Evolutionary conservation across 2,797 vertebrate genomes (phyloP).

Genomic region (Psittacula derbiana): DNA sequence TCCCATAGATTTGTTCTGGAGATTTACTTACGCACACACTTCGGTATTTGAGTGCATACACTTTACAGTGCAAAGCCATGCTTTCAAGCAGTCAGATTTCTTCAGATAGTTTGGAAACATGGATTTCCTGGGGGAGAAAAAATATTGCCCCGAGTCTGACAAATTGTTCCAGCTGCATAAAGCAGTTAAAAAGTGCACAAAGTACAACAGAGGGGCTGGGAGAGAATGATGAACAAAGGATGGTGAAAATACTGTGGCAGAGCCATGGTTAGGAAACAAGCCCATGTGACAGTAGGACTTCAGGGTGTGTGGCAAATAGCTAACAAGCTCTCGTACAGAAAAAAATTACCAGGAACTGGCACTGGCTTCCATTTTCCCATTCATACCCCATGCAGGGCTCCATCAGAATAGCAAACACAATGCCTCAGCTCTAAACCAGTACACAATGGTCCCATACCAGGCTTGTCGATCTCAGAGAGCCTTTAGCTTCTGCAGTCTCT

Average conservation of each 20-base stretch:
- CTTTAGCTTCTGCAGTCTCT: slow-evolving; percentile 17
- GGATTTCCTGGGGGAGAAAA: background rate
- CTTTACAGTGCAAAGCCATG: background rate
- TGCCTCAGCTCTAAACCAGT: slow-evolving; percentile 7
- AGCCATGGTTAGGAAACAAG: background rate
- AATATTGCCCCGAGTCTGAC: background rate
- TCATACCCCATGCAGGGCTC: background rate
- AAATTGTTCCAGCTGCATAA: background rate
- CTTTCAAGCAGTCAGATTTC: background rate
- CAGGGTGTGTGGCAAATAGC: background rate
- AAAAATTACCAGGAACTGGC: background rate
- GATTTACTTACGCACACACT: background rate
- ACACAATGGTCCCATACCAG: slow-evolving; percentile 38
- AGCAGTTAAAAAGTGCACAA: background rate
- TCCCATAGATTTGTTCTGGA: background rate
- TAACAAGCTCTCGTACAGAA: background rate
- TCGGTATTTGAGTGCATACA: background rate
- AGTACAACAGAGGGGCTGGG: rapidly evolving
- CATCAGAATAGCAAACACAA: slow-evolving; percentile 26
- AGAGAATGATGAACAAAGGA: background rate
- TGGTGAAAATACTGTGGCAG: background rate
- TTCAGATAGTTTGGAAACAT: background rate
- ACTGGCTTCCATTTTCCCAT: slow-evolving; percentile 21
- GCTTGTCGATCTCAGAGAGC: background rate
- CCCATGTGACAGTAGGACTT: background rate